Percentiles rank a stretch among this genome's conserved stretches.
These are phyloP conservation scores for Dasysyrphus albostriatus DNA, from an alignment of 2,888 invertebrate species.

Conservation along the genomic window DNA sequence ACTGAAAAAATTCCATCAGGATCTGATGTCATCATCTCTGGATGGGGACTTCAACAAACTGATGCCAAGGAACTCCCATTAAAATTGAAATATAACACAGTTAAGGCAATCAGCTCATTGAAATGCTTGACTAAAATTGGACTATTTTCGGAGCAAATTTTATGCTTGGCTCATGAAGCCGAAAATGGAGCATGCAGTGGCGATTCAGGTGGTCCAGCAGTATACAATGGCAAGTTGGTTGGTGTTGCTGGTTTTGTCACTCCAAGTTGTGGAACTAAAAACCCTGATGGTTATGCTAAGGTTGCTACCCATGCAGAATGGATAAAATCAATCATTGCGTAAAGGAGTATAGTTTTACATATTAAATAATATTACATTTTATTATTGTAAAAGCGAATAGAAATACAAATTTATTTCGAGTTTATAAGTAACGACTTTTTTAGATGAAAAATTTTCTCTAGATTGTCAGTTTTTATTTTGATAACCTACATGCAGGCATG, in stretches of 20 bases:
- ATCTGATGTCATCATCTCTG: conserved; percentile 77
- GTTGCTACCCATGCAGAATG: conserved; percentile 78
- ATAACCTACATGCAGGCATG: too few species aligned
- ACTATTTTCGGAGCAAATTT: conserved; percentile 77
- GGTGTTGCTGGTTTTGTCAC: conserved; percentile 81
- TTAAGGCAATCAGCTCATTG: conserved; percentile 76
- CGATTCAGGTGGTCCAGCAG: conserved; percentile 82
- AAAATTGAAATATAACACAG: conserved; percentile 78
- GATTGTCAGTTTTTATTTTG: too few species aligned
- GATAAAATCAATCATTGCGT: conserved; percentile 77
- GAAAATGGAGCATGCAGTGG: conserved; percentile 80
- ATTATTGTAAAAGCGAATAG: background rate
- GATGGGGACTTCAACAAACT: conserved; percentile 79
- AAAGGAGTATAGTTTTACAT: background rate
- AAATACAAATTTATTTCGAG: background rate
- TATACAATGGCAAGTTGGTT: conserved; percentile 79
- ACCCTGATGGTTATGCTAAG: conserved; percentile 81
- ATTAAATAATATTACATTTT: background rate
- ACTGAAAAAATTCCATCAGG: conserved; percentile 77
- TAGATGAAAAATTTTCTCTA: too few species aligned
- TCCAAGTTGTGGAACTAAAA: conserved; percentile 78
- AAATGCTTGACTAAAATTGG: conserved; percentile 77
- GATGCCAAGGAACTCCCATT: conserved; percentile 76
- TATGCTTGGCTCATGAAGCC: conserved; percentile 79
- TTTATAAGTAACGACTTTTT: too few species aligned